Conservation (phyloP, 2,888 invertebrate species). For the Cotesia congregata region DNA sequence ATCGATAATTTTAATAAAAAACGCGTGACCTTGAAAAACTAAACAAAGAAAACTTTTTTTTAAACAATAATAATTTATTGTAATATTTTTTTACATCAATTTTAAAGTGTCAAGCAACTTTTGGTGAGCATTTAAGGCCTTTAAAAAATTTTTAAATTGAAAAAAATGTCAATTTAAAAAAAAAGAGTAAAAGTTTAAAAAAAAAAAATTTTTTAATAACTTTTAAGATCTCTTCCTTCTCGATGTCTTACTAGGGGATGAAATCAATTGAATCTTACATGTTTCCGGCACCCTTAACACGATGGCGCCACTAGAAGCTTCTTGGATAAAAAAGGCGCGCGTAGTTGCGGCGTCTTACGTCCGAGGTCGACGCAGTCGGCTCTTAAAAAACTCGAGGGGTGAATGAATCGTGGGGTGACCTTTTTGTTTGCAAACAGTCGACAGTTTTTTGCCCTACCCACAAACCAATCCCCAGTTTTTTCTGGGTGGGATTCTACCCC, state of each 20-base stretch:
- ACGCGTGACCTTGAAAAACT: background rate
- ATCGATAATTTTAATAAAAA: background rate
- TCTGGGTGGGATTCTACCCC: background rate
- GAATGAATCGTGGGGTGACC: conserved; percentile 2
- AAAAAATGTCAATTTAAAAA: background rate
- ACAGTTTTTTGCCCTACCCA: conserved; percentile 39
- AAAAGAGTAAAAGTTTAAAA: background rate
- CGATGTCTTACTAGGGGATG: conserved; percentile 30
- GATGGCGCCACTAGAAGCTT: conserved; percentile 53
- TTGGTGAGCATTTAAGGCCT: background rate
- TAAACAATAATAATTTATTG: background rate
- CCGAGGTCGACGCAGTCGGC: conserved; percentile 45
- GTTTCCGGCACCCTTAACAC: conserved; percentile 47
- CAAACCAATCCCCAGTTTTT: background rate
- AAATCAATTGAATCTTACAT: conserved; percentile 7
- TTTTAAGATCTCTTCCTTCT: conserved; percentile 28
- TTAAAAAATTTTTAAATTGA: background rate
- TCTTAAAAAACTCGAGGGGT: background rate
- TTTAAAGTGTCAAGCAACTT: background rate
- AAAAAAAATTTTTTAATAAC: background rate
- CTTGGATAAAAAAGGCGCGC: conserved; percentile 44
- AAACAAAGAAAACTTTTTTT: background rate
- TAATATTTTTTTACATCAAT: background rate
- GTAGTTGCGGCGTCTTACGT: conserved; percentile 43
- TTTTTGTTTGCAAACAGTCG: conserved; percentile 24